Conservation (phyloP, 2,888 invertebrate genomes). For the Willowsia nigromaculata region DNA sequence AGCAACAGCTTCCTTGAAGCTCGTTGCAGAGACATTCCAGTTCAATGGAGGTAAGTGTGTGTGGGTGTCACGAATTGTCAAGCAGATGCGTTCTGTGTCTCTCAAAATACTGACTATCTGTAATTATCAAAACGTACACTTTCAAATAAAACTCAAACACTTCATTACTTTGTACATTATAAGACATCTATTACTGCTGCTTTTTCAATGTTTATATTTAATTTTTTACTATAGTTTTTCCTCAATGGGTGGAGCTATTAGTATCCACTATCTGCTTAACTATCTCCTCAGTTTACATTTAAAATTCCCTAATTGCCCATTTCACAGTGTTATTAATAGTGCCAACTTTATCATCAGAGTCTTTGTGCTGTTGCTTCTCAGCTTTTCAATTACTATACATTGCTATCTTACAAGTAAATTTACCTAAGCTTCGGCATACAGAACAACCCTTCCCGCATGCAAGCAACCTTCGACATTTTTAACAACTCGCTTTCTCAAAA, state of each 20-base stretch:
- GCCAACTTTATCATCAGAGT: constrained; percentile 20
- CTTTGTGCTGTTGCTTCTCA: neutral
- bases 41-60: constrained; percentile 77
- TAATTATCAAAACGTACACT: neutral
- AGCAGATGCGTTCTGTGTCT: neutral
- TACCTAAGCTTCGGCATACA: neutral
- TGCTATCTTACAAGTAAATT: neutral
- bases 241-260: too few species aligned
- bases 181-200: too few species aligned
- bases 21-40: constrained; percentile 85
- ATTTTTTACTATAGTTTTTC: too few species aligned
- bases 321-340: constrained; percentile 25
- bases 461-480: neutral
- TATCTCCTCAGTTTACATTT: neutral
- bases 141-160: too few species aligned
- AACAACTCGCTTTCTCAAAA: neutral
- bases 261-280: too few species aligned
- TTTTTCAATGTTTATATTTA: too few species aligned
- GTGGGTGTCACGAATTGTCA: constrained; percentile 12
- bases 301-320: constrained; percentile 53
- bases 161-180: too few species aligned
- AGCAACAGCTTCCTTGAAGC: constrained; percentile 92
- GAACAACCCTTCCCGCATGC: neutral
- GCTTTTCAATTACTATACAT: neutral
- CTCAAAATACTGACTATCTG: constrained; percentile 2